Conservation (phyloP, 2,797 vertebrate genomes). For the Brachyrhaphis roseni region DNA sequence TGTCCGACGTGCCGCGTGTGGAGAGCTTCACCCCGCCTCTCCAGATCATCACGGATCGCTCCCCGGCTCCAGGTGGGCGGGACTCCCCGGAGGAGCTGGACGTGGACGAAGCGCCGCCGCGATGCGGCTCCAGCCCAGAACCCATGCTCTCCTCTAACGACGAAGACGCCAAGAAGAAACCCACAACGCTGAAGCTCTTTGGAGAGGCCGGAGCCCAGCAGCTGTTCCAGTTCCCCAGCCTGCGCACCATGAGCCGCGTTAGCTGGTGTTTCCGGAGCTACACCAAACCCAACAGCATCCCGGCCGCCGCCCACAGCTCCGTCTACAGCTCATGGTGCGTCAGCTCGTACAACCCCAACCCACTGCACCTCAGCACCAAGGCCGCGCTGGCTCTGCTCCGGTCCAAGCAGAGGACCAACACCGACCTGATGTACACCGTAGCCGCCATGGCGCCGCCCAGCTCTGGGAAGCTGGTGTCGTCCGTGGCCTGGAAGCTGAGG, state of each 20-base stretch:
- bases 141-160: conserved; percentile 77
- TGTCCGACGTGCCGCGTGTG: conserved; percentile 79
- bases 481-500: conserved; percentile 92
- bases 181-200: conserved; percentile 83
- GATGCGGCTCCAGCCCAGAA: conserved; percentile 87
- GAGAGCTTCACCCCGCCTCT: conserved; percentile 87
- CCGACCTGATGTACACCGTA: conserved; percentile 85
- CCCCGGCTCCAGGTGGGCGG: conserved; percentile 65
- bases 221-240: conserved; percentile 92
- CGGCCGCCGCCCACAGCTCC: conserved; percentile 85
- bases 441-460: conserved; percentile 90
- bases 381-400: conserved; percentile 91
- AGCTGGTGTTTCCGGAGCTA: conserved; percentile 99
- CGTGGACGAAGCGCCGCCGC: conserved; percentile 87
- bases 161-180: conserved; percentile 75
- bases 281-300: conserved; percentile 91
- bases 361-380: conserved; percentile 93
- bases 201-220: conserved; percentile 77
- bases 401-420: conserved; percentile 90
- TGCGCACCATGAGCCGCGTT: conserved; percentile 92
- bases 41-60: conserved; percentile 87
- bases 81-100: conserved; percentile 92
- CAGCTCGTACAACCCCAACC: conserved; percentile 96
- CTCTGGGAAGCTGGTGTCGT: conserved; percentile 93
- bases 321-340: conserved; percentile 96